Evolutionary conservation across 2,888 invertebrate species (phyloP), one percentile per base, ranked within the genome.

Genomic region (Scaptomyza caliginosa): DNA sequence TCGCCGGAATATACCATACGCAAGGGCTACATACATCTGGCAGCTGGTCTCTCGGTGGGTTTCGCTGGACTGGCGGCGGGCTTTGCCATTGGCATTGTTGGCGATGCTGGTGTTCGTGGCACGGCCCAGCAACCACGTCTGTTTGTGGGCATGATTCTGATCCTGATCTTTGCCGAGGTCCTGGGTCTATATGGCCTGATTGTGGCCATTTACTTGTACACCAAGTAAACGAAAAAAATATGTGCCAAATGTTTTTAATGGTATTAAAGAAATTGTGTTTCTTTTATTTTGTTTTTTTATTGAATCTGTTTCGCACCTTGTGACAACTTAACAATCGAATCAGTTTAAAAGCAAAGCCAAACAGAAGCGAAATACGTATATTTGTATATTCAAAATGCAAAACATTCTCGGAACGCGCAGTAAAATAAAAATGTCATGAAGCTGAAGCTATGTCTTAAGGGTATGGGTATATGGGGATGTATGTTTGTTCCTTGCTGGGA

Each of bases 131-230:
- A 99, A 91, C 99, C 99, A 49, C 96, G 99, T 92, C 95, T 81
- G 0, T 81, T 81, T 40, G 81, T 81, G 17, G 81, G 88, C 71
- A 81, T 81, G 81, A 81, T 81, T 11, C 67, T 81, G 0, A 81
- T 81, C 11, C 96, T 99, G 92, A 99, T 99, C 94, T 99, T 99
- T 94, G 99, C 99, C 90, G 99, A 99, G 95, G 99, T 99, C 91
- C 94, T 99, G 94, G 99, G 99, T 95, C 96, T 99, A 80, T 99
- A 99, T 93, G 99, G 99, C 91, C 96, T 99, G 90, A 99, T 99
- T 92, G 99, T 99, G 88, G 99, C 98, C 93, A 98, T 99, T 92
- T 99, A 98, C 93, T 94, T 99, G 89, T 98, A 97, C 93, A 96
- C 98, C 92, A 98, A 96, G 93, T 94, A 94, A 93, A 39, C n/a